Evolutionary conservation across 2,113 vertebrate genomes (phyloP), one percentile per base, ranked within the genome.

Genomic region (Notarius quadriscutis): DNA sequence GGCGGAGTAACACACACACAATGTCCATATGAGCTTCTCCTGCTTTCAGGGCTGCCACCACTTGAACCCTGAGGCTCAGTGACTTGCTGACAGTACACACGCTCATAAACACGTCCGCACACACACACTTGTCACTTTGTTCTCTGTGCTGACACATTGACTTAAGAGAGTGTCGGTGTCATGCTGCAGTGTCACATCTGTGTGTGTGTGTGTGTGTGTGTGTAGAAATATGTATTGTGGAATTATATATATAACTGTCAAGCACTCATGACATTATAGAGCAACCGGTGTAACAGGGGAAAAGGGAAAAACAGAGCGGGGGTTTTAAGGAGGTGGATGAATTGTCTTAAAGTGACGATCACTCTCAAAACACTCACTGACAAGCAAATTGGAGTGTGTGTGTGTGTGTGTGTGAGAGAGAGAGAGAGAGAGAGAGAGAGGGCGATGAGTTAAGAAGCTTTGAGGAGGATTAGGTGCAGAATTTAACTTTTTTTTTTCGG

Each of bases 381-480:
- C 91, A 94, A 87, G 87, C 92, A 65, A 84, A 74, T 48, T 25
- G 80, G 84, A 65, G 72, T 67, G 51, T 17, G 63, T 11, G 74
- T 17, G 74, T 15, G 81, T 0, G 78, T 67, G n/a, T n/a, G n/a
- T n/a, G 74, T 58, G 51, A 34, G 65, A 25, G 60, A 17, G 80
- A 25, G 81, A 2, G 81, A 57, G 55, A 57, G 12, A 57, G 55
- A 12, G 55, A 12, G 55, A 12, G 55, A 12, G 41, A 88, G 77
- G 83, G 89, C 88, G 83, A 87, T 84, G 88, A 86, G 86, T 91
- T 93, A 91, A 94, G 92, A 84, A 91, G 93, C 94, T 93, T 93
- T 94, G 93, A 93, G 91, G 93, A 82, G 95, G 94, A 95, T 95
- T 94, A 95, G 92, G 92, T 90, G 85, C 89, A 93, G 93, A 94